Conservation (phyloP, 1,140 invertebrate genomes). For the Harpegnathos saltator region DNA sequence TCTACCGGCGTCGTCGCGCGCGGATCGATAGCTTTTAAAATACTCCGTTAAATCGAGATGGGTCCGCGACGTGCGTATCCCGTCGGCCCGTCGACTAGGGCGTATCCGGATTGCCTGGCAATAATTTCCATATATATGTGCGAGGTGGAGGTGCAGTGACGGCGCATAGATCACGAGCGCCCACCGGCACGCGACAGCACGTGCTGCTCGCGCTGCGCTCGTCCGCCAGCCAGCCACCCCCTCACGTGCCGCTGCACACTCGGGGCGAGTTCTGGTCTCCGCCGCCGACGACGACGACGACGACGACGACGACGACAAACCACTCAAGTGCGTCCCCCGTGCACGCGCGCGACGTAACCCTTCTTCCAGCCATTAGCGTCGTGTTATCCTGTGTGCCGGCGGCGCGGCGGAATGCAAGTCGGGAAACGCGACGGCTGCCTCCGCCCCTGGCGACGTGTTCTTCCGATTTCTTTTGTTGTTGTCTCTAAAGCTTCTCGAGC, state of each 20-base stretch:
- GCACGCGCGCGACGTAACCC: constrained; percentile 72
- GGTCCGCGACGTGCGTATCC: constrained; percentile 60
- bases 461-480: too few species aligned
- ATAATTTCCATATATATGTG: constrained; percentile 82
- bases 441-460: too few species aligned
- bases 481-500: too few species aligned
- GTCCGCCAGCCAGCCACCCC: constrained; percentile 1
- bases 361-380: constrained; percentile 78
- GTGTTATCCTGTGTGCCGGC: constrained; percentile 75
- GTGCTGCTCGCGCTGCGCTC: constrained; percentile 67
- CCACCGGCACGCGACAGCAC: constrained; percentile 82
- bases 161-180: constrained; percentile 83
- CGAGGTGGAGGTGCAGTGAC: constrained; percentile 69
- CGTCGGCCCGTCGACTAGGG: constrained; percentile 72
- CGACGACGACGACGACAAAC: constrained; percentile 79
- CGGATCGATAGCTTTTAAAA: constrained; percentile 74
- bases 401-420: constrained; percentile 26
- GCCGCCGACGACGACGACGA: constrained; percentile 3
- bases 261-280: constrained; percentile 49
- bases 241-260: constrained; percentile 55
- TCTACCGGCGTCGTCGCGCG: constrained; percentile 30
- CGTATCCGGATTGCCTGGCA: constrained; percentile 80
- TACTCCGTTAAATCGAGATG: constrained; percentile 70
- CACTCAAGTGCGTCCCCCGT: constrained; percentile 80
- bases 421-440: constrained; percentile 5